phyloP scores from a whole-genome alignment of 2,113 vertebrate genomes.

The Clarias batrachus region DNA sequence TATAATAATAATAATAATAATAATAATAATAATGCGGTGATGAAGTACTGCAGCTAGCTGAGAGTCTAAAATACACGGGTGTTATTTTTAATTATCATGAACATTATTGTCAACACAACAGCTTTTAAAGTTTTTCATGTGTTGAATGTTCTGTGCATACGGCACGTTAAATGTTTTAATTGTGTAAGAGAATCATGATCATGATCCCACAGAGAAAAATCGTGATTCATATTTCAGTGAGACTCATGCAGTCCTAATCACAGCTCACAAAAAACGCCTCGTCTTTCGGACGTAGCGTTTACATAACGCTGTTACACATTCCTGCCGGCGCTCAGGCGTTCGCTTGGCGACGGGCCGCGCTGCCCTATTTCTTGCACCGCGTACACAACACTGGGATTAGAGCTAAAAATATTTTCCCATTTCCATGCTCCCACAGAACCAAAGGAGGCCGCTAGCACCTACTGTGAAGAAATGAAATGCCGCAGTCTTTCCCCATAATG shows the following conservation, averaged over 20 bases:
- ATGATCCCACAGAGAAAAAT: too few species aligned
- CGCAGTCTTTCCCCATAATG: slow-evolving; percentile 19
- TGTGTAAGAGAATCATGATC: too few species aligned
- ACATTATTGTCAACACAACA: too few species aligned
- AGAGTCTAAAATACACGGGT: too few species aligned
- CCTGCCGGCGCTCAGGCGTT: background rate
- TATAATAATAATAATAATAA: too few species aligned
- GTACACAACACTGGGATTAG: slow-evolving; percentile 44
- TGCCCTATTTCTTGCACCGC: background rate
- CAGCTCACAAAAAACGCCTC: background rate
- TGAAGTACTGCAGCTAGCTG: too few species aligned
- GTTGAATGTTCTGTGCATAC: too few species aligned
- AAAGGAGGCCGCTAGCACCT: slow-evolving; percentile 2
- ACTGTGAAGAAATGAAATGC: slow-evolving; percentile 40
- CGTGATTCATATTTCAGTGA: too few species aligned
- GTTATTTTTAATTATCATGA: too few species aligned
- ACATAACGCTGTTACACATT: background rate
- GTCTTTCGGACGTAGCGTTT: background rate
- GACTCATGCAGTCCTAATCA: background rate
- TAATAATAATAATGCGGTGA: too few species aligned
- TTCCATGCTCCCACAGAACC: slow-evolving; percentile 4
- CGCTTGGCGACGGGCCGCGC: slow-evolving; percentile 1
- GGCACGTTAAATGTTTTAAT: too few species aligned
- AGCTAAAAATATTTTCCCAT: slow-evolving; percentile 50
- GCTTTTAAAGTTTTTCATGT: too few species aligned